Percentiles rank a stretch among this genome's conserved stretches.
Evolutionary conservation across 2,888 invertebrate genomes (phyloP).

Genomic region (Ptychoptera contaminata): DNA sequence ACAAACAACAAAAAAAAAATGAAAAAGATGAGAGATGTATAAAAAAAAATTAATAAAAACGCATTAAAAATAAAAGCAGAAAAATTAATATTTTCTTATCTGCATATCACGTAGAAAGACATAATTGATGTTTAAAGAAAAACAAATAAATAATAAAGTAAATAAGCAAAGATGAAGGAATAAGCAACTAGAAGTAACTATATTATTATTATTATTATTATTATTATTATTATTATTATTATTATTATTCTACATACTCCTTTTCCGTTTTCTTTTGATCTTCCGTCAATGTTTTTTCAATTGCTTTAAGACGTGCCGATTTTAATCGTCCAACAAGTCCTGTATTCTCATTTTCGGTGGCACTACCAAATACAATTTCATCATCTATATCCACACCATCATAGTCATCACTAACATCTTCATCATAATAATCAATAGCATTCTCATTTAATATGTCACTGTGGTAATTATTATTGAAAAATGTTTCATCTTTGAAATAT

Average conservation of each 20-base stretch:
- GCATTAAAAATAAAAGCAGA: no score
- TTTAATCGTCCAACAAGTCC: conserved; percentile 18
- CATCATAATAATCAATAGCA: not conserved
- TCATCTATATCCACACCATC: conserved; percentile 1
- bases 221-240: no score
- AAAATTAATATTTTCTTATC: no score
- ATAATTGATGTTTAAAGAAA: no score
- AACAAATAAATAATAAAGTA: not conserved
- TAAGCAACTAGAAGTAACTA: no score
- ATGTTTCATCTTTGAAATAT: not conserved
- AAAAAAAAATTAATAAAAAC: no score
- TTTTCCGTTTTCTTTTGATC: conserved; percentile 19
- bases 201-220: no score
- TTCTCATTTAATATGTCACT: not conserved
- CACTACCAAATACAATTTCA: conserved; percentile 8
- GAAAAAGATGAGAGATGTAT: no score
- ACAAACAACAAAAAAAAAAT: no score
- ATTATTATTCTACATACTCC: conserved; percentile 11
- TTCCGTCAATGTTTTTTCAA: conserved; percentile 18
- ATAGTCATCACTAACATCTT: not conserved
- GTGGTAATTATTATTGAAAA: not conserved
- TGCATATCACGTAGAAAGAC: no score
- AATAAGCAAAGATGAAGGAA: not conserved
- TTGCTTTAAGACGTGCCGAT: conserved; percentile 16
- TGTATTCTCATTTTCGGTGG: conserved; percentile 13